A percentile compares a stretch with the other conserved stretches of the same genome.
Evolutionary conservation across 2,888 invertebrate species (phyloP).

Genomic region (Hypercompe scribonia): DNA sequence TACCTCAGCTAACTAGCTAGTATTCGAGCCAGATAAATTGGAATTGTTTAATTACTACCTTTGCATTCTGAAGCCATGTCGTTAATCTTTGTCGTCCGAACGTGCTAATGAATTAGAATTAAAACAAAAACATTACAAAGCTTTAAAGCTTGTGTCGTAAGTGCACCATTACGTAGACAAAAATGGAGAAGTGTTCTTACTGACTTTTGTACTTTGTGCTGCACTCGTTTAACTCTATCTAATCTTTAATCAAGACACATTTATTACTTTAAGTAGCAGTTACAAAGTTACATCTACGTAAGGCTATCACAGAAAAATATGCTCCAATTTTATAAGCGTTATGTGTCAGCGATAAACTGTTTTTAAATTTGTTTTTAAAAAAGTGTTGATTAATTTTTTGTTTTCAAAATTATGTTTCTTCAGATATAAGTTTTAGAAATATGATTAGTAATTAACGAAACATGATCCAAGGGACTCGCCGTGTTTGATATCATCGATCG

Average conservation of each 20-base stretch:
- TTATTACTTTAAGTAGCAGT: not conserved
- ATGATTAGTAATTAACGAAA: too few species aligned
- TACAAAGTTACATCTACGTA: not conserved
- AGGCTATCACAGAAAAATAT: too few species aligned
- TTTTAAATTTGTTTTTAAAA: too few species aligned
- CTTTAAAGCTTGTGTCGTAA: slow-evolving; percentile 26
- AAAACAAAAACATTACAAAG: slow-evolving; percentile 16
- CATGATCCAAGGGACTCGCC: too few species aligned
- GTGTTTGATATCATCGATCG: too few species aligned
- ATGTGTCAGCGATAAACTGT: too few species aligned
- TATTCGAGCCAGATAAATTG: slow-evolving; percentile 65
- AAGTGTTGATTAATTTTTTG: too few species aligned
- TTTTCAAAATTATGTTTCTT: too few species aligned
- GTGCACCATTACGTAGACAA: slow-evolving; percentile 22
- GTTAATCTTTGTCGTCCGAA: slow-evolving; percentile 62
- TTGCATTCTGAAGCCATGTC: slow-evolving; percentile 54
- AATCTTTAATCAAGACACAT: not conserved
- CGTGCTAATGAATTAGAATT: slow-evolving; percentile 48
- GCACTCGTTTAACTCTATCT: not conserved
- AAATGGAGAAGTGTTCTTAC: not conserved
- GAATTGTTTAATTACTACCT: slow-evolving; percentile 66
- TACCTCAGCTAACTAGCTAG: slow-evolving; percentile 61
- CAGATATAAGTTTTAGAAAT: too few species aligned
- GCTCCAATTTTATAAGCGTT: too few species aligned
- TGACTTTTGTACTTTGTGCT: not conserved